phyloP scores from a whole-genome alignment of 1,140 invertebrate genomes.

The Neoseiulus cucumeris region DNA sequence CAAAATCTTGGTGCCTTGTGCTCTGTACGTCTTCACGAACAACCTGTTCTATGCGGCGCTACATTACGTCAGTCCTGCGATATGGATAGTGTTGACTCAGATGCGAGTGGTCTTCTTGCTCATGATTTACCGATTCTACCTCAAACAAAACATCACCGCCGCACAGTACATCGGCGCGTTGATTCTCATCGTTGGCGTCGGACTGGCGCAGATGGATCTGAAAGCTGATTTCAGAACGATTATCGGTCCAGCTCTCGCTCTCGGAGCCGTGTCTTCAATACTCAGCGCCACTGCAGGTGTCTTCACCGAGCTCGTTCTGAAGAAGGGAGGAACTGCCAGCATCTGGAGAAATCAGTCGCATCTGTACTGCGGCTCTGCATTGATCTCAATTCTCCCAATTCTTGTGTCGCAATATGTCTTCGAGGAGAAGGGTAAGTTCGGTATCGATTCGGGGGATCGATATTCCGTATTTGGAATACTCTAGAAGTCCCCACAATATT shows the following conservation, averaged over 20 bases:
- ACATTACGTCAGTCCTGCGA: neutral
- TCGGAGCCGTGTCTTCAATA: neutral
- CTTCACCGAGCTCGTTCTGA: neutral
- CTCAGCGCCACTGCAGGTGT: neutral
- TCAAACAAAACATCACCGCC: neutral
- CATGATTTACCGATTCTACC: neutral
- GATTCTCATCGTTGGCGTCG: neutral
- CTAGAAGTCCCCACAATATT: no score
- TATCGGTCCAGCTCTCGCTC: neutral
- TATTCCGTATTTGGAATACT: no score
- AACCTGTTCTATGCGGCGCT: neutral
- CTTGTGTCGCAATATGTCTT: neutral
- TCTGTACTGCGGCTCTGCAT: neutral
- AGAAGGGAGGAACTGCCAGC: neutral
- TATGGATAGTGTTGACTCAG: neutral
- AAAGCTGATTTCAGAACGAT: neutral
- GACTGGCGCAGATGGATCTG: neutral
- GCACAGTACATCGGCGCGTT: neutral
- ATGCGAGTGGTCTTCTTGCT: neutral
- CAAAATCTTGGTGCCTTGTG: neutral
- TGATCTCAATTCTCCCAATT: neutral
- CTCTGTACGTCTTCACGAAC: neutral
- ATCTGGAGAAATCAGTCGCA: neutral
- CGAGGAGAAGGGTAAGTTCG: neutral
- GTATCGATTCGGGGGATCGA: no score